Base-by-base conservation (phyloP, 1,140 invertebrate species). In the Pararge aegeria region DNA sequence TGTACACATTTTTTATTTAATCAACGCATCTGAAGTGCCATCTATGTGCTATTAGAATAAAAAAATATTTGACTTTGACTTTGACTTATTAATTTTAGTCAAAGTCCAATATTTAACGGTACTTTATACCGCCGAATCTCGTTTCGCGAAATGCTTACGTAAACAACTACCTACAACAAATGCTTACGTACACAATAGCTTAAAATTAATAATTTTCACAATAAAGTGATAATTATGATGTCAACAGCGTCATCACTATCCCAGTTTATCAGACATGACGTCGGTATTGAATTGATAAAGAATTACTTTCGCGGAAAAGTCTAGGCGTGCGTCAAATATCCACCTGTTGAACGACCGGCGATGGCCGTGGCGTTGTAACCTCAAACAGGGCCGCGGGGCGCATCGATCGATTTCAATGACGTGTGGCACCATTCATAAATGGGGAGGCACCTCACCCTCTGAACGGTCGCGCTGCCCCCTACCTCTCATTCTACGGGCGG, bases 361-460 rank as follows among this genome's bases (percentile, higher is more conserved):
- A 30, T 82, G 81, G 9, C 74, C 86, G 83, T 87, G 86, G 83
- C 73, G 74, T 59, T 75, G 62, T 73, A 80, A 80, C 81, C 78
- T 79, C 65, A 70, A 54, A 70, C 66, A 64, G 61, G 66, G 73
- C 68, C 70, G 66, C 38, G 62, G 3, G 24, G 24, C n/a, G n/a
- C 46, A 18, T 2, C 68, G 75, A 76, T 88, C 85, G 82, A 88
- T 87, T 77, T 56, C 64, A 66, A 82, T 89, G 86, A 89, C 86
- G 86, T 87, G 84, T 77, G 76, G 61, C 82, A 83, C 75, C 86
- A 89, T 89, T 89, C 86, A 89, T 86, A 80, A 87, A 84, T 44
- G 52, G 71, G 78, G 78, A 70, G 76, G 48, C 65, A 46, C 44
- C 68, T 52, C 70, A 49, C 57, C 56, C 53, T 40, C 73, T 48